Conservation (phyloP, 2,888 invertebrate genomes). For the Drosophila longiperda region DNA sequence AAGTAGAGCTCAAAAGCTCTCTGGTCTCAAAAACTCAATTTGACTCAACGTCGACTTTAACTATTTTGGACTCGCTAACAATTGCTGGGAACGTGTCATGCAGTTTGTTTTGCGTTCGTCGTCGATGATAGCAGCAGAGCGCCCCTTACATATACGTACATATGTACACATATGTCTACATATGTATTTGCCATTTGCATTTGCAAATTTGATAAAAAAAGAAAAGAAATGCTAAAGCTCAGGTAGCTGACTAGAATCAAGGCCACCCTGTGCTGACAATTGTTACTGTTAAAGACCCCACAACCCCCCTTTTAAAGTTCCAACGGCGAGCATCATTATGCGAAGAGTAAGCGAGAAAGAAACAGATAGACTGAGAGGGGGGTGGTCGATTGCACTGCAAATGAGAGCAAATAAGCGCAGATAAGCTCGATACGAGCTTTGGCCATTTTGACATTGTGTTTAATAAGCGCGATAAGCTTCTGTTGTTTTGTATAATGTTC, state of each 20-base stretch:
- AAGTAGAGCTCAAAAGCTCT: conserved; percentile 32
- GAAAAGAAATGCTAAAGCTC: conserved; percentile 45
- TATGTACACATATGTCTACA: conserved; percentile 17
- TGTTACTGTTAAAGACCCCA: conserved; percentile 3
- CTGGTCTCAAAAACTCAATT: conserved; percentile 22
- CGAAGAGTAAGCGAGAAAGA: not conserved
- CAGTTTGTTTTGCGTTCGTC: conserved; percentile 33
- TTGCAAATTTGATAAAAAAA: conserved; percentile 44
- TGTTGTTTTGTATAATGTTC: conserved; percentile 45
- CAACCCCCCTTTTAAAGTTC: conserved; percentile 26
- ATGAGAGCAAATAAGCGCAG: conserved; percentile 32
- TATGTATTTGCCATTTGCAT: conserved; percentile 42
- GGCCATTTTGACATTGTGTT: conserved; percentile 78
- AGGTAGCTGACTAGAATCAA: conserved; percentile 58
- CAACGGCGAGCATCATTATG: conserved; percentile 38
- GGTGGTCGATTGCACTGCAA: conserved; percentile 10
- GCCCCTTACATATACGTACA: not conserved
- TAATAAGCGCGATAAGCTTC: conserved; percentile 69
- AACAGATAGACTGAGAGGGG: not conserved
- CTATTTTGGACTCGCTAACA: conserved; percentile 32
- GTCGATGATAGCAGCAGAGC: conserved; percentile 26
- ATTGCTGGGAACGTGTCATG: conserved; percentile 66
- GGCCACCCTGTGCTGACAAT: conserved; percentile 39
- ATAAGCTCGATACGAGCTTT: conserved; percentile 74
- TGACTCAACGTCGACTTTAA: conserved; percentile 20